phyloP scores from a whole-genome alignment of 2,113 vertebrate genomes.

The Sturnus vulgaris region DNA sequence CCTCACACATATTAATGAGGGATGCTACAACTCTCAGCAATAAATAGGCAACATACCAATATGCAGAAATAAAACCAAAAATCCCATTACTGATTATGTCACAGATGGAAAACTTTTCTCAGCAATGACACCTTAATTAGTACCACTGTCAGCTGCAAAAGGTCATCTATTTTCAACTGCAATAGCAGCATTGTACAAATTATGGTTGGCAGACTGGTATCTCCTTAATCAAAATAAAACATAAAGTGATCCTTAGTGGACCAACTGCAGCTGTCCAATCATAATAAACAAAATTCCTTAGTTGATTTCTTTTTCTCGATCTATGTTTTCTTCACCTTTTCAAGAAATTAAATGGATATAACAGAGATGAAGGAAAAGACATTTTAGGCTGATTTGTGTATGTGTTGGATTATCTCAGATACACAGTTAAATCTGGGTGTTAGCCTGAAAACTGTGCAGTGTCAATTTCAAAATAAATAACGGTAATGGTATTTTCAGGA shows the following conservation, averaged over 20 bases:
- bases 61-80: background rate
- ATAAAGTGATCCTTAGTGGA: conserved; percentile 74
- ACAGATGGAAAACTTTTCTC: background rate
- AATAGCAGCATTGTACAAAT: conserved; percentile 71
- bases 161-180: conserved; percentile 58
- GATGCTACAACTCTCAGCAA: background rate
- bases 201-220: conserved; percentile 76
- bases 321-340: conserved; percentile 73
- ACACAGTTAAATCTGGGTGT: conserved; percentile 66
- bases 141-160: conserved; percentile 58
- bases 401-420: conserved; percentile 69
- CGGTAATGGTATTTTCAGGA: conserved; percentile 71
- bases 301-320: conserved; percentile 69
- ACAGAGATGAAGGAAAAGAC: conserved; percentile 41
- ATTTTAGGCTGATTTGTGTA: conserved; percentile 47
- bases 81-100: background rate
- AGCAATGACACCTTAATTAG: conserved; percentile 38
- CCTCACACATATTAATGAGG: background rate
- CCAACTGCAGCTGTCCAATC: conserved; percentile 74
- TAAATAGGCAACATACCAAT: background rate
- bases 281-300: conserved; percentile 81
- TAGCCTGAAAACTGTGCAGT: conserved; percentile 68
- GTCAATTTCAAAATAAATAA: conserved; percentile 77
- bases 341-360: conserved; percentile 66
- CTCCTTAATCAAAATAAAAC: conserved; percentile 80